These are phyloP conservation scores for Artibeus lituratus DNA, from an alignment of 2,797 vertebrate species.

Conservation along the genomic window DNA sequence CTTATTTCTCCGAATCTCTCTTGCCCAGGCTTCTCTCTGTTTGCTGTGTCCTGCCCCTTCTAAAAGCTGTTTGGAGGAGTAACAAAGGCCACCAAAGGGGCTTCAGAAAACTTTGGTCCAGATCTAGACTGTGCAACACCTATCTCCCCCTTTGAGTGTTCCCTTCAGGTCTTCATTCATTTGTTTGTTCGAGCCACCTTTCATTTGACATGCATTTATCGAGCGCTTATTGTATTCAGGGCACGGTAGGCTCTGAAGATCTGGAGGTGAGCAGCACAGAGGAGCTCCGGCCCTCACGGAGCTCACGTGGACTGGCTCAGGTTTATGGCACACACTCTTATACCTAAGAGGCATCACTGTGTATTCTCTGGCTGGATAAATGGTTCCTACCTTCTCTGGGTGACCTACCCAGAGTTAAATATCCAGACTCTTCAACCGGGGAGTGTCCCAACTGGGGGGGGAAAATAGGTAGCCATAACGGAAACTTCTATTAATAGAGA, in stretches of 20 bases:
- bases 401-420: neutral
- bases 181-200: neutral
- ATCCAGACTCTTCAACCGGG: neutral
- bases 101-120: neutral
- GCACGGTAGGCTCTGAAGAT: neutral
- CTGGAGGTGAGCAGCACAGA: neutral
- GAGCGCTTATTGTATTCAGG: neutral
- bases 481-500: neutral
- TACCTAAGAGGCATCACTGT: neutral
- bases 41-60: neutral
- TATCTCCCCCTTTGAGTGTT: too few species aligned
- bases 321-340: neutral
- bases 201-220: neutral
- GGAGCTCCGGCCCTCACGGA: too few species aligned
- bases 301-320: neutral
- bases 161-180: neutral
- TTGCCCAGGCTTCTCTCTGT: neutral
- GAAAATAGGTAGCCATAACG: too few species aligned
- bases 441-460: neutral
- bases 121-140: neutral
- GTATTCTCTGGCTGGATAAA: neutral
- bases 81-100: neutral
- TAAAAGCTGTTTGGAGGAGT: neutral
- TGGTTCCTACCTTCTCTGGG: neutral
- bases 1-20: neutral